These are phyloP conservation scores for Amphilophus citrinellus DNA, from an alignment of 2,113 vertebrate species.

Conservation along the genomic window DNA sequence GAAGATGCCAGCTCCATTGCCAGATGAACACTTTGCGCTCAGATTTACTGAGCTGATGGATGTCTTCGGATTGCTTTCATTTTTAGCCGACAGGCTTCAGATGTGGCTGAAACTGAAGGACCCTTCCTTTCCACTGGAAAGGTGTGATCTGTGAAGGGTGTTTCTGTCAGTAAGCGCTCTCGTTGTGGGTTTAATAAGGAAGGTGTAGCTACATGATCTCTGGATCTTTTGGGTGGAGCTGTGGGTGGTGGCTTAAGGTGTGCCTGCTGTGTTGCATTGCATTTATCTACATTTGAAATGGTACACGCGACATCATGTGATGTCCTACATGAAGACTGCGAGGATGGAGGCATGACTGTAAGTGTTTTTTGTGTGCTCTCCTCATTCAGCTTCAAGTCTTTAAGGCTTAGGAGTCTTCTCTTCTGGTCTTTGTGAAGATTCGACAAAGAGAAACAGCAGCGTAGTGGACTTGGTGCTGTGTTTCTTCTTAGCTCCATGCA, in stretches of 20 bases:
- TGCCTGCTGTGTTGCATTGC: neutral
- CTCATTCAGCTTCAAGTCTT: conserved; percentile 23
- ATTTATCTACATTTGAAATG: neutral
- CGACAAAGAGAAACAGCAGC: conserved; percentile 84
- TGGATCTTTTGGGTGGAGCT: neutral
- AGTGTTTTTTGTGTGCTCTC: neutral
- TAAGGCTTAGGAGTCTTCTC: neutral
- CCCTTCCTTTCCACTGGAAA: conserved; percentile 32
- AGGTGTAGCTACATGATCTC: neutral
- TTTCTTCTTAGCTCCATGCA: conserved; percentile 80
- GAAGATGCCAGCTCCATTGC: conserved; percentile 80
- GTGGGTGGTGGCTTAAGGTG: conserved; percentile 16
- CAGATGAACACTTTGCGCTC: conserved; percentile 84
- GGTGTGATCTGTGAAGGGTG: neutral
- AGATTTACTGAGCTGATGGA: conserved; percentile 77
- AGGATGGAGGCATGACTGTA: neutral
- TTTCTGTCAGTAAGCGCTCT: neutral
- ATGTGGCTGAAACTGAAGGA: conserved; percentile 75
- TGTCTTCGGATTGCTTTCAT: conserved; percentile 77
- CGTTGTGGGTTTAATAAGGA: neutral
- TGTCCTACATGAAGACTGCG: neutral
- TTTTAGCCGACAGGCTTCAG: conserved; percentile 83
- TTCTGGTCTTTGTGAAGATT: conserved; percentile 79
- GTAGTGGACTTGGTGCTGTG: conserved; percentile 62
- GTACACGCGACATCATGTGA: neutral